Evolutionary conservation across 2,888 invertebrate species (phyloP).

Genomic region (Drepana falcataria): DNA sequence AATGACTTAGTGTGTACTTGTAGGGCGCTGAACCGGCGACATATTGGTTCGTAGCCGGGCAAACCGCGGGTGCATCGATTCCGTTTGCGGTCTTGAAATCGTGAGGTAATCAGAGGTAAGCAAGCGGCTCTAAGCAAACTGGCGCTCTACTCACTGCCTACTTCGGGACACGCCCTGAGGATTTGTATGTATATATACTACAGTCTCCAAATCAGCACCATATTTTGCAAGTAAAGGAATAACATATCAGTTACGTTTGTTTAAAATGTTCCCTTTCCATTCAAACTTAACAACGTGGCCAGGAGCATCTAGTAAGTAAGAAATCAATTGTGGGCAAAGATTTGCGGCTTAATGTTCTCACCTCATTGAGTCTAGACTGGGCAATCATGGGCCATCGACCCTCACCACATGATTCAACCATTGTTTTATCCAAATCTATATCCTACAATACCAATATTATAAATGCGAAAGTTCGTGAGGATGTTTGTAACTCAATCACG

Average conservation of each 20-base stretch:
- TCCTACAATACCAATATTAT: too few relatives aligned
- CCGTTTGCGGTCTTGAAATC: conserved; percentile 8
- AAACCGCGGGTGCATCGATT: conserved; percentile 7
- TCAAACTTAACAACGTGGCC: too few relatives aligned
- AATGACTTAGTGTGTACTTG: conserved; percentile 4
- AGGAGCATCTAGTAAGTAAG: conserved; percentile 6
- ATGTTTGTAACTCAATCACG: too few relatives aligned
- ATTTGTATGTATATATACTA: too few relatives aligned
- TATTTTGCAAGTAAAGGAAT: too few relatives aligned
- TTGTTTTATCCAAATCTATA: too few relatives aligned
- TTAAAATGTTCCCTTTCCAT: too few relatives aligned
- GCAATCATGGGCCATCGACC: conserved; percentile 1
- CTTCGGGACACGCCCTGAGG: too few relatives aligned
- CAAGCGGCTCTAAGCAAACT: neutral
- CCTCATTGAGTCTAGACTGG: conserved; percentile 1
- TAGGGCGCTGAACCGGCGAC: conserved; percentile 12
- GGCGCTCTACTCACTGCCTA: too few relatives aligned
- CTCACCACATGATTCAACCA: neutral
- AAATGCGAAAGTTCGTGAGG: too few relatives aligned
- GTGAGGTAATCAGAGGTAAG: conserved; percentile 5
- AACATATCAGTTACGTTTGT: too few relatives aligned
- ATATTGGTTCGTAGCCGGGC: neutral
- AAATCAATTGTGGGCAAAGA: neutral
- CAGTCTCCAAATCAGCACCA: too few relatives aligned
- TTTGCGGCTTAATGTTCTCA: neutral